phyloP scores from a whole-genome alignment of 2,797 vertebrate genomes.

The Anas flavirostris region DNA sequence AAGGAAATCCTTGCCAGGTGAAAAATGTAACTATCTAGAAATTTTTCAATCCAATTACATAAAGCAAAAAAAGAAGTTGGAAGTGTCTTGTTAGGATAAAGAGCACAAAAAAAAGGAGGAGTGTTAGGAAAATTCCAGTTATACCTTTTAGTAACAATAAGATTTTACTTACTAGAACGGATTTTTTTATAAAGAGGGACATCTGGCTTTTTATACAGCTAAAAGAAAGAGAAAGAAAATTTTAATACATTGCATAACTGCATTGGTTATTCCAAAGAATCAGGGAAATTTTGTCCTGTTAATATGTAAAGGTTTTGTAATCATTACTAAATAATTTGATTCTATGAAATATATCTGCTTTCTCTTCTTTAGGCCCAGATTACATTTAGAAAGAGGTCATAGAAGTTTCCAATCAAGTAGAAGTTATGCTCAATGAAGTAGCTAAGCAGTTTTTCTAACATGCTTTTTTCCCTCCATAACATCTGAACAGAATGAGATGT shows the following conservation, averaged over 20 bases:
- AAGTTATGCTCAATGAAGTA: neutral
- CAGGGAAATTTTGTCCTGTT: neutral
- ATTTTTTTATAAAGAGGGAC: constrained; percentile 87
- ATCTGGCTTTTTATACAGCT: constrained; percentile 87
- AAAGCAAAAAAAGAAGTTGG: neutral
- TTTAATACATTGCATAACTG: constrained; percentile 30
- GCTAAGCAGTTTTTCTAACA: neutral
- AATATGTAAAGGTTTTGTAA: neutral
- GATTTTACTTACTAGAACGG: constrained; percentile 83
- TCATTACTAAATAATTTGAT: neutral
- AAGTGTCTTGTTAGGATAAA: neutral
- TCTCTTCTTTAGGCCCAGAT: neutral
- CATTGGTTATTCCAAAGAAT: constrained; percentile 23
- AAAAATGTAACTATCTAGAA: rapidly evolving
- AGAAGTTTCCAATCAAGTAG: neutral
- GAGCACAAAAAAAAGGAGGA: neutral
- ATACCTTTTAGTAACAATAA: neutral
- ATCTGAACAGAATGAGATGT: neutral
- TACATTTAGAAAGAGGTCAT: neutral
- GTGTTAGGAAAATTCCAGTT: neutral
- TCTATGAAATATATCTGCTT: neutral
- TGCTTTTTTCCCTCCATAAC: neutral
- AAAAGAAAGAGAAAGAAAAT: constrained; percentile 59
- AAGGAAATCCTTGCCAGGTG: neutral
- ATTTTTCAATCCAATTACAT: neutral